Conservation (phyloP, 1,140 invertebrate species). For the Heliconius himera region DNA sequence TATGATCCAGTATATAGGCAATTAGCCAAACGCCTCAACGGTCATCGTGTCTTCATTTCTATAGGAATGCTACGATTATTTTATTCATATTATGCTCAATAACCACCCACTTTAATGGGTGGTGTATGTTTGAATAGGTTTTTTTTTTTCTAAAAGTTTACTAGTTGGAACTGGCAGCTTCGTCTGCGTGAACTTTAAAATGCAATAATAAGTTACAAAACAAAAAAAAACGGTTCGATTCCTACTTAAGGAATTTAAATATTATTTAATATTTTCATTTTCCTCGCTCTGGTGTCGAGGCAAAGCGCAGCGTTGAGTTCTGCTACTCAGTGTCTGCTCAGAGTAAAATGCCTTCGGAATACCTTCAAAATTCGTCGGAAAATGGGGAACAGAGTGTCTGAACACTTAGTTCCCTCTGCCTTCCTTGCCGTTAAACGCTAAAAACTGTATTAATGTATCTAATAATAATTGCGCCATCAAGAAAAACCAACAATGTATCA, state of each 20-base stretch:
- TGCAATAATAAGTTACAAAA: neutral
- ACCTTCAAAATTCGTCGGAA: neutral
- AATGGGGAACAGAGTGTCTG: neutral
- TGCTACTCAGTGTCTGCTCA: too few species aligned
- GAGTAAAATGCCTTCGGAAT: neutral
- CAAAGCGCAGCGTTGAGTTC: neutral
- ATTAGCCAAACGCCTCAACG: slow-evolving; percentile 46
- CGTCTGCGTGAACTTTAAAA: neutral
- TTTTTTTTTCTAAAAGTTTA: neutral
- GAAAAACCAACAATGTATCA: too few species aligned
- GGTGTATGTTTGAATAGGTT: slow-evolving; percentile 40
- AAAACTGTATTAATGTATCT: too few species aligned
- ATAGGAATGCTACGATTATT: slow-evolving; percentile 60
- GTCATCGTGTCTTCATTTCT: slow-evolving; percentile 63
- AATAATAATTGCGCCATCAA: too few species aligned
- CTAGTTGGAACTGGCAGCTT: neutral
- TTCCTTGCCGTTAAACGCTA: too few species aligned
- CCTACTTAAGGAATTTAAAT: neutral
- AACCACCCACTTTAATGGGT: slow-evolving; percentile 61
- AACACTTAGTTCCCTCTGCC: neutral
- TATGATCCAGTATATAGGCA: slow-evolving; percentile 47
- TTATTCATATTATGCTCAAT: slow-evolving; percentile 53
- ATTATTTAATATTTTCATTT: neutral
- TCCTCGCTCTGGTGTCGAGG: neutral
- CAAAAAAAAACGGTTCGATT: neutral